Base-by-base conservation (phyloP, 2,113 vertebrate species). In the Cyanistes caeruleus region DNA sequence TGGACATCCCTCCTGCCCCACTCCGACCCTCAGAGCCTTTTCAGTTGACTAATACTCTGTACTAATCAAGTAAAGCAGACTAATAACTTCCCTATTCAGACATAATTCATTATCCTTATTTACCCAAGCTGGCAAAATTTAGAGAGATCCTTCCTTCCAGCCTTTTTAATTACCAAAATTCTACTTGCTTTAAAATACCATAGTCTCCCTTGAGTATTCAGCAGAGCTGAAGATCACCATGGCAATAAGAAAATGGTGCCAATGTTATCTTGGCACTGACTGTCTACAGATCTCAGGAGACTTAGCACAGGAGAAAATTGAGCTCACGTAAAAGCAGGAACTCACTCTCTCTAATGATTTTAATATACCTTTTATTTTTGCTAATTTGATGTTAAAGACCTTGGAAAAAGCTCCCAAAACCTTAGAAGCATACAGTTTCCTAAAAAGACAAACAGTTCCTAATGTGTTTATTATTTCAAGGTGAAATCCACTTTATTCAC, bases 131-230 rank as follows among this genome's bases (percentile, higher is more conserved):
- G 86, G 96, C 73, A 94, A 97, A 97, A 97, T 95, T 96, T 89
- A 96, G 90, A 93, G 96, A 97, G 94, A 96, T 89, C 94, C 86
- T 95, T 97, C 90, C 93, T 97, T 98, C 95, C 95, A 97, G 96
- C 74, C 96, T 97, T 98, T 98, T 97, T 98, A 98, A 98, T 98
- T 98, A 98, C 97, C 97, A 97, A 98, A 98, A 98, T 97, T 91
- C 93, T 96, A 96, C 97, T 97, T 97, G 94, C 96, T 97, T 98
- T 97, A 98, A 98, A 98, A 98, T 97, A 98, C 95, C 97, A 96
- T 44, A 41, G 88, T 77, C 78, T 95, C 97, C 93, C 97, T 95
- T 83, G 97, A 97, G 98, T 96, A 98, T 98, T 97, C 95, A 96
- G 95, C 95, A 97, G 97, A 97, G 95, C 97, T 96, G 96, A 96